Percentiles rank a stretch among this genome's conserved stretches.
These are phyloP conservation scores for Dendrophyllia cribrosa DNA, from an alignment of 64 coral and sea anemone species.

Conservation along the genomic window DNA sequence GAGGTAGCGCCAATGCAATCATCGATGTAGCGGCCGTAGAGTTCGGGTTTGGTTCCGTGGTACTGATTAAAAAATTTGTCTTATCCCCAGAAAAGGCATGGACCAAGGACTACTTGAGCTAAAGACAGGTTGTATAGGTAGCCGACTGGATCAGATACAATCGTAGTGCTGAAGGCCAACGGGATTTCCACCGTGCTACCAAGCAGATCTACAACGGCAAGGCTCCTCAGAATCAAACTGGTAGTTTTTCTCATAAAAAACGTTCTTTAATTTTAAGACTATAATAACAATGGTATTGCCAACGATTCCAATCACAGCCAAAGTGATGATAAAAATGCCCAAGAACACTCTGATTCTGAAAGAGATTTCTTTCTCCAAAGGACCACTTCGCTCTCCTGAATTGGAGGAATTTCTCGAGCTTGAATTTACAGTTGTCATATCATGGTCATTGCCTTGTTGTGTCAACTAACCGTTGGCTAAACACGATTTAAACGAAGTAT, in stretches of 20 bases:
- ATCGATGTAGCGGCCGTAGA: no score
- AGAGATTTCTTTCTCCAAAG: background rate
- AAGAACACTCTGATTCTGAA: background rate
- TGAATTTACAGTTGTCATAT: background rate
- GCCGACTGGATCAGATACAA: background rate
- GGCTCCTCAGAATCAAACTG: background rate
- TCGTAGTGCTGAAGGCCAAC: background rate
- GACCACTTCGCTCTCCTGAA: no score
- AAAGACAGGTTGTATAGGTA: background rate
- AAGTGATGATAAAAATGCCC: background rate
- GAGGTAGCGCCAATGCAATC: no score
- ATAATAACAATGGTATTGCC: background rate
- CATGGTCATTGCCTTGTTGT: background rate
- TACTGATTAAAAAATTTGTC: no score
- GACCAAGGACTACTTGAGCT: background rate
- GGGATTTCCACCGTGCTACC: background rate
- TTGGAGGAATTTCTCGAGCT: background rate
- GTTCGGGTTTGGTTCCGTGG: no score
- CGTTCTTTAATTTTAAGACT: background rate
- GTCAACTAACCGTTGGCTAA: no score
- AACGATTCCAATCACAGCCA: background rate
- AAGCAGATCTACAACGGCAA: background rate
- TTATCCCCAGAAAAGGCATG: background rate
- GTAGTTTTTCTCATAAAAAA: background rate
- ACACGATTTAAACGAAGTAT: no score